A percentile compares a stretch with the other conserved stretches of the same genome.
Conservation (phyloP, 1,140 invertebrate species). For the Danaus melanippus region DNA sequence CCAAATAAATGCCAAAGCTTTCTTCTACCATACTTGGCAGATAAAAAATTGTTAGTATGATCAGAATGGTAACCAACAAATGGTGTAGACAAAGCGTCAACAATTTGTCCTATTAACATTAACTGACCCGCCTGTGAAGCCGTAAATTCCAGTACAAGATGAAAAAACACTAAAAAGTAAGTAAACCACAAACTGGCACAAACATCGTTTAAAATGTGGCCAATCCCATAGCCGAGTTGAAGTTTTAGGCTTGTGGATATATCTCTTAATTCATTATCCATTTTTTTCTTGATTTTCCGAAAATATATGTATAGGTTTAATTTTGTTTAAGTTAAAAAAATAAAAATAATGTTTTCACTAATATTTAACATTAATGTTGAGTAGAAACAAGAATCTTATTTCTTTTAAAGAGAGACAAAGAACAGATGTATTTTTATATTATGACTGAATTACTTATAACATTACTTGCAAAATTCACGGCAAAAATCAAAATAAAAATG, state of each 20-base stretch:
- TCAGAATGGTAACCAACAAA: constrained; percentile 93
- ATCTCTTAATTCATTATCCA: constrained; percentile 65
- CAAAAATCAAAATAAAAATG: no score
- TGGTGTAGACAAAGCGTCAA: constrained; percentile 91
- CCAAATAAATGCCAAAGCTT: constrained; percentile 95
- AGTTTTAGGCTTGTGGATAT: constrained; percentile 55
- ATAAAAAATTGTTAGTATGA: constrained; percentile 76
- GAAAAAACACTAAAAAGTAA: constrained; percentile 94
- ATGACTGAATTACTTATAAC: no score
- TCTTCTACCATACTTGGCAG: constrained; percentile 84
- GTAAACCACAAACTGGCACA: constrained; percentile 98
- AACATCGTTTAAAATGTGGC: constrained; percentile 95
- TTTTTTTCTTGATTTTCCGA: constrained; percentile 21
- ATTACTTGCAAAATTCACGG: no score
- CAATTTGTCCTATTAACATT: constrained; percentile 89
- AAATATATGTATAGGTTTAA: constrained; percentile 1
- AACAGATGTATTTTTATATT: no score
- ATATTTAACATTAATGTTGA: no score
- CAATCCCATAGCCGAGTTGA: constrained; percentile 76
- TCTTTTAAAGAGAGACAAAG: no score
- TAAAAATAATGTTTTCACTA: constrained; percentile 1
- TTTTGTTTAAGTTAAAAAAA: constrained; percentile 1
- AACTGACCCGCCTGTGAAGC: constrained; percentile 83
- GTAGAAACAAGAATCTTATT: no score
- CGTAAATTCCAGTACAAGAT: constrained; percentile 86